Evolutionary conservation across 2,797 vertebrate species (phyloP).

Genomic region (Syncerus caffer): DNA sequence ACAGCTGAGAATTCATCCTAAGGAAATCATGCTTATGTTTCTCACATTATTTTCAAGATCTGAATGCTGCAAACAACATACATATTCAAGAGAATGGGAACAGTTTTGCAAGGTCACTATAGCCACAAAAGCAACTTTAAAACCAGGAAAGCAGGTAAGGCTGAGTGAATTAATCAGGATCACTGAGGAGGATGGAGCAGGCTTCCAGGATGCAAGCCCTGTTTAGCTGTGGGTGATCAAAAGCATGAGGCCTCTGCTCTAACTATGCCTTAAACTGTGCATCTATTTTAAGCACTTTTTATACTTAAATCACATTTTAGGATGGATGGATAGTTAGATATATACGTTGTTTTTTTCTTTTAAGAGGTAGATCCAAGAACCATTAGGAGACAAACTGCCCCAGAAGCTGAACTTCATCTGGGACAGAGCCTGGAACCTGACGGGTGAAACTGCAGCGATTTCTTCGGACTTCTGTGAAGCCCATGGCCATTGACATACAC

Average conservation of each 20-base stretch:
- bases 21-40: background rate
- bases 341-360: background rate
- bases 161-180: background rate
- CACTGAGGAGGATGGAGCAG: too few relatives aligned
- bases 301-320: background rate
- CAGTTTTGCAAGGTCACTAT: background rate
- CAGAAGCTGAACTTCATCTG: background rate
- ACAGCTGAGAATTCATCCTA: background rate
- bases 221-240: too few relatives aligned
- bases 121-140: background rate
- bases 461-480: background rate
- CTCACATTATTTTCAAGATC: background rate
- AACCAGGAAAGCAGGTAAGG: background rate
- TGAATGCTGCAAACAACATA: background rate
- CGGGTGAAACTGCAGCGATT: accelerated
- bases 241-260: background rate
- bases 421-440: background rate
- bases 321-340: background rate
- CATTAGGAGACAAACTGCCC: background rate
- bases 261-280: background rate
- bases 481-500: accelerated
- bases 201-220: background rate
- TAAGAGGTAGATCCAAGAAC: background rate
- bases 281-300: background rate
- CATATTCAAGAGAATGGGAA: background rate